Base-by-base conservation (phyloP, 2,888 invertebrate species). In the Lasiommata megera region DNA sequence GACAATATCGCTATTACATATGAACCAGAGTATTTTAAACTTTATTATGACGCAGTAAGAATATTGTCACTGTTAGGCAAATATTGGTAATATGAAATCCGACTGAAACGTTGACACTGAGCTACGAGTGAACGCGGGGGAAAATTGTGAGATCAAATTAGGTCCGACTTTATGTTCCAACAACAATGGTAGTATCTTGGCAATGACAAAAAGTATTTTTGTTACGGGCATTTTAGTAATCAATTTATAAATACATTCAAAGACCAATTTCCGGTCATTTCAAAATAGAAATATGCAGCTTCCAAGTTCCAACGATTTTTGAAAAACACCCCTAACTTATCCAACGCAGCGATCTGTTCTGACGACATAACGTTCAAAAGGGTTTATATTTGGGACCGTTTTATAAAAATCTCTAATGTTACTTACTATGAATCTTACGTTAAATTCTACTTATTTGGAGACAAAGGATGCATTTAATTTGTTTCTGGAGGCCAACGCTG, bases 81-180 rank as follows among this genome's bases (percentile, higher is more conserved):
- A 70, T 52, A 54, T 67, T 79, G 67, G 82, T 72, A 70, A 68
- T 71, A 59, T 75, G 76, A 83, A 84, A 84, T 84, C 85, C 82
- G 76, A 82, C 83, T 80, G 85, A 84, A 86, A 85, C 81, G 84
- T 82, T 82, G 85, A 85, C 85, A 84, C 78, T 83, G 81, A 84
- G 84, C 84, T 77, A 72, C 79, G 67, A 78, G 80, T 77, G 72
- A 65, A 73, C 73, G 67, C 70, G 75, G 73, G 77, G 80, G 81
- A 83, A 84, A 84, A 86, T 87, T 85, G 84, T 82, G 68, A 81
- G 84, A 86, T 85, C 80, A 83, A 86, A 86, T 86, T 85, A 86
- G 81, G 81, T 80, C 69, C 73, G 68, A 77, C 74, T 79, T 76
- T 81, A 75, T 80, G 73, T 79, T 76, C 68, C 71, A 72, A 73